Conservation (phyloP, 2,888 invertebrate species). For the Druceiella hillmani region DNA sequence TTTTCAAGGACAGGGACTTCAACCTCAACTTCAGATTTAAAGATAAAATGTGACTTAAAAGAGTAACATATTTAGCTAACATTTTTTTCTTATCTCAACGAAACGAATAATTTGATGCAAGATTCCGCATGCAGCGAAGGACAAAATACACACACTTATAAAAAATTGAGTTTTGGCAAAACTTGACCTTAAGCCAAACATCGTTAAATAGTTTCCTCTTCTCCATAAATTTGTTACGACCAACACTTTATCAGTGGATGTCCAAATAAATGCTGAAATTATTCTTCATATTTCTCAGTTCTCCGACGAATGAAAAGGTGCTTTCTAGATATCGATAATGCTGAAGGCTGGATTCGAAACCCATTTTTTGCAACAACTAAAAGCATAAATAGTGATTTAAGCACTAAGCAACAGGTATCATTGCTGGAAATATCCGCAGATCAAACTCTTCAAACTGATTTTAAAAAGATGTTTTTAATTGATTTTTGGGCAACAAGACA, state of each 20-base stretch:
- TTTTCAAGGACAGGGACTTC: constrained; percentile 11
- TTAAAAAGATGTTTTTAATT: too few relatives aligned
- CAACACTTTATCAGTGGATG: constrained; percentile 12
- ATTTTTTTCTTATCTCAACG: constrained; percentile 15
- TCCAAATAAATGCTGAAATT: constrained; percentile 14
- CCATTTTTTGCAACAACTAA: constrained; percentile 20
- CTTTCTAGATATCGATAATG: constrained; percentile 8
- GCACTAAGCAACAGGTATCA: too few relatives aligned
- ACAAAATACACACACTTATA: constrained; percentile 11
- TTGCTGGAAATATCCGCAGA: too few relatives aligned
- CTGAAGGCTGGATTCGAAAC: constrained; percentile 12
- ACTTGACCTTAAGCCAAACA: constrained; percentile 12
- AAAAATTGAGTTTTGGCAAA: constrained; percentile 11
- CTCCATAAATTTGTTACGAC: constrained; percentile 10
- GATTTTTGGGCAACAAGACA: too few relatives aligned
- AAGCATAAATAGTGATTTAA: too few relatives aligned
- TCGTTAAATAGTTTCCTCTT: constrained; percentile 11
- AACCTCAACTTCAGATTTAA: constrained; percentile 12
- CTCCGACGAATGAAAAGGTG: constrained; percentile 15
- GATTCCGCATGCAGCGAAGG: constrained; percentile 10
- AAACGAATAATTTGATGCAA: constrained; percentile 16
- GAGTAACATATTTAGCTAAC: constrained; percentile 16
- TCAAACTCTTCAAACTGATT: too few relatives aligned
- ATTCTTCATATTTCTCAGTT: constrained; percentile 18
- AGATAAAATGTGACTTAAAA: constrained; percentile 16